A percentile compares a stretch with the other conserved stretches of the same genome.
These are phyloP conservation scores for Apamea epomidion DNA, from an alignment of 2,888 invertebrate genomes.

Conservation along the genomic window DNA sequence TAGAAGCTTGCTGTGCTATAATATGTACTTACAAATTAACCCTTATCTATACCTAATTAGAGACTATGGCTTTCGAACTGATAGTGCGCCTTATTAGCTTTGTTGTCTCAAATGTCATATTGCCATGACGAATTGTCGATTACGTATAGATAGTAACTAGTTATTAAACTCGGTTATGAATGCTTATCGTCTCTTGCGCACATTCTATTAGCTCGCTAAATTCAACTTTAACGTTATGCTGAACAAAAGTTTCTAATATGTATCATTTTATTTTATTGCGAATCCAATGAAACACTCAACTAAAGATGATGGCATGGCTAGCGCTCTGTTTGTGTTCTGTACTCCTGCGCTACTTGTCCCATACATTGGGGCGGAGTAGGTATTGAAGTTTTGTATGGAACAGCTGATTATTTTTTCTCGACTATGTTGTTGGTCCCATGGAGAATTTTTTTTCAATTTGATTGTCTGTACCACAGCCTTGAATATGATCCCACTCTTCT, in stretches of 20 bases:
- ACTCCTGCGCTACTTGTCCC: background rate
- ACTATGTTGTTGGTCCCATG: too few relatives aligned
- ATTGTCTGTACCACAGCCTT: background rate
- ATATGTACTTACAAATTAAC: background rate
- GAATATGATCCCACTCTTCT: background rate
- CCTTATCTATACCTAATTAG: slow-evolving; percentile 11
- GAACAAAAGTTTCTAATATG: background rate
- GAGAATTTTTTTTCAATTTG: background rate
- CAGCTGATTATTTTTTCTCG: too few relatives aligned
- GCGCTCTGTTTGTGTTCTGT: background rate
- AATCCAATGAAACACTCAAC: background rate
- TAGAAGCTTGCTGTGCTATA: background rate
- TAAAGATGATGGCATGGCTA: background rate
- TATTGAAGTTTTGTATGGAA: too few relatives aligned
- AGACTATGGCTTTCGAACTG: background rate
- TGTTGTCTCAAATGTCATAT: background rate
- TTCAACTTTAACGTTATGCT: too few relatives aligned
- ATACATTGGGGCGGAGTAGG: background rate
- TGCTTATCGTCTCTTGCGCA: background rate
- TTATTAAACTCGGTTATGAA: background rate
- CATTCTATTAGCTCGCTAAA: background rate
- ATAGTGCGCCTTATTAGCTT: background rate
- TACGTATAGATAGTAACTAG: background rate
- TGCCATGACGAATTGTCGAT: background rate
- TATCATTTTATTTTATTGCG: background rate